Base-by-base conservation (phyloP, 2,888 invertebrate species). In the Micropterix aruncella region DNA sequence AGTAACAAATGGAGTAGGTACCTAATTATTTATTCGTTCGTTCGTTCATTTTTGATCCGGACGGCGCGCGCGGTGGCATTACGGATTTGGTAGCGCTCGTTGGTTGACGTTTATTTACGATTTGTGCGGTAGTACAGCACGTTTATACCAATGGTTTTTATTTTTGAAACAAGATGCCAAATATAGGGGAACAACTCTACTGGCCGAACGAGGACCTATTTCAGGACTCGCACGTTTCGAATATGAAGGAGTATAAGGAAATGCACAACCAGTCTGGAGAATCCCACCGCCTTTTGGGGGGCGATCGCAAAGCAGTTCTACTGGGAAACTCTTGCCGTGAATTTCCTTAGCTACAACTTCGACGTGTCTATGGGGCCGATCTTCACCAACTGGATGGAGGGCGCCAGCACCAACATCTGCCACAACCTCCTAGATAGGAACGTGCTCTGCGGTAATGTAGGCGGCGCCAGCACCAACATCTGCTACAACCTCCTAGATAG, bases 401-500 rank as follows among this genome's bases (percentile, higher is more conserved):
- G 93, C 5, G 90, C 90, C 3, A 80, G 84, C 36, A 97, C 96
- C 37, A 99, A 99, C 63, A 80, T 97, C 50, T 91, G 90, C 60
- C 97, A 93, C 67, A 99, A 99, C 70, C 74, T 91, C 43, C 70
- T 99, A 53, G 97, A 99, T 66, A 79, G 89, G 50, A 89, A 93
- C 63, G 81, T 99, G 44, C 79, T 86, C 56, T 85, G 82, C 53
- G 94, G 94, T 14, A 68, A 83, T 49, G 95, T 91, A 18, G 89
- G n/a, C n/a, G 96, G 93, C 5, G 90, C 90, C 3, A 80, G 84
- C 36, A 97, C 96, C 37, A 99, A 99, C 63, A 80, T 97, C 50
- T 91, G 90, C 60, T 99, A 93, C 67, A 99, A 99, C 70, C 74
- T 91, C 43, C 70, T 99, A 53, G 97, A 99, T 66, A 79, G 89